Percentiles rank a stretch among this genome's conserved stretches.
phyloP scores from a whole-genome alignment of 1,140 invertebrate species.

The Reticulitermes speratus region DNA sequence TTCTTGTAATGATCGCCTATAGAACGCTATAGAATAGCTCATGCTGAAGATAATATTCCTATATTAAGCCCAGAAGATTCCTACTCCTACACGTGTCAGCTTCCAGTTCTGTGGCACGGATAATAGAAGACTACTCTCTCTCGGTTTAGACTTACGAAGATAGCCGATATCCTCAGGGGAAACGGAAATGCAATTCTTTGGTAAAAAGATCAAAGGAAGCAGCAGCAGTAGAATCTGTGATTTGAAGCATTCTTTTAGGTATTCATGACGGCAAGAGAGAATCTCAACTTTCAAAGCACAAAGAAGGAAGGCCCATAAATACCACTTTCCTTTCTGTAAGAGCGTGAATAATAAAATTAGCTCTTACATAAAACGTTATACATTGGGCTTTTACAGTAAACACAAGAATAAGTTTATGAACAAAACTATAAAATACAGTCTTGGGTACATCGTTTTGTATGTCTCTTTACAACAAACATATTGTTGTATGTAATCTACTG shows the following conservation, averaged over 20 bases:
- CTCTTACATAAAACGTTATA: background rate
- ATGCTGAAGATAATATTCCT: background rate
- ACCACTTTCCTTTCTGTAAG: background rate
- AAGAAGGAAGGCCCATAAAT: background rate
- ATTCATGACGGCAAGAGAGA: background rate
- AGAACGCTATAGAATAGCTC: background rate
- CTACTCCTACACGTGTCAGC: background rate
- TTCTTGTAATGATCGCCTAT: too few relatives aligned
- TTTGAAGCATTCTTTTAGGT: background rate
- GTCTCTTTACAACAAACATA: too few relatives aligned
- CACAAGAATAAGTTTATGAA: too few relatives aligned
- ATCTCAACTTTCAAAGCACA: background rate
- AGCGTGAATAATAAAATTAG: background rate
- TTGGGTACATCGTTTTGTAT: too few relatives aligned
- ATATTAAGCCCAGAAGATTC: background rate
- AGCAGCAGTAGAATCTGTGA: background rate
- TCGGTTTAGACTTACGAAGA: background rate
- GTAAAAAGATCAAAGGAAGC: background rate
- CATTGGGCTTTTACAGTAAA: background rate
- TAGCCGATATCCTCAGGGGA: conserved; percentile 1
- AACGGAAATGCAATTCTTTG: conserved; percentile 9
- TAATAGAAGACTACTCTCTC: background rate
- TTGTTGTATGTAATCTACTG: too few relatives aligned
- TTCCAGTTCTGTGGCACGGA: background rate
- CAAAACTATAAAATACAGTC: too few relatives aligned